phyloP scores from a whole-genome alignment of 2,888 invertebrate genomes.

The Pyrgus malvae region DNA sequence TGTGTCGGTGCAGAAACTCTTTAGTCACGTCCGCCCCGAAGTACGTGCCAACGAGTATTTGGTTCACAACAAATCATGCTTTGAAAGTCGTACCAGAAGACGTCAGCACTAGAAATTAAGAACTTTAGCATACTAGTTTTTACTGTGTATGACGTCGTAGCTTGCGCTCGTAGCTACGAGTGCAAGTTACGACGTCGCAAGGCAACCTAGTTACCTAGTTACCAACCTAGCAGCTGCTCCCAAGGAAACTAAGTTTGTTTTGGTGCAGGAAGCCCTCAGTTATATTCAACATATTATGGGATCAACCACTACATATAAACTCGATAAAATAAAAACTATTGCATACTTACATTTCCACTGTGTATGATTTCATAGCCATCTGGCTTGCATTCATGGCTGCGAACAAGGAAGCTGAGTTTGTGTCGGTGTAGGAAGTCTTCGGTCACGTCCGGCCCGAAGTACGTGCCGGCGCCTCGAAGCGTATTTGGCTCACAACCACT shows the following conservation, averaged over 20 bases:
- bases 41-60: slow-evolving; percentile 93
- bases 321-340: too few relatives aligned
- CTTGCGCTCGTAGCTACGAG: too few relatives aligned
- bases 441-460: slow-evolving; percentile 96
- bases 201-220: too few relatives aligned
- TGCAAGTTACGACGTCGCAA: too few relatives aligned
- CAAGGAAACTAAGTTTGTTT: too few relatives aligned
- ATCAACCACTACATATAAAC: too few relatives aligned
- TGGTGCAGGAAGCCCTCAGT: too few relatives aligned
- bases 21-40: slow-evolving; percentile 95
- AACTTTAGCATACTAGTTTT: too few relatives aligned
- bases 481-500: slow-evolving; percentile 92
- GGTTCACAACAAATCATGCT: slow-evolving; percentile 89
- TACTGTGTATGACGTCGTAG: too few relatives aligned
- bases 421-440: slow-evolving; percentile 88
- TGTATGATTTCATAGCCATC: slow-evolving; percentile 95
- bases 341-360: slow-evolving; percentile 86
- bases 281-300: too few relatives aligned
- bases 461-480: slow-evolving; percentile 94
- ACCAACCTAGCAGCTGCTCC: too few relatives aligned
- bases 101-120: too few relatives aligned
- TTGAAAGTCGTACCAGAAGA: slow-evolving; percentile 96
- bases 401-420: slow-evolving; percentile 88
- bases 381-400: slow-evolving; percentile 96
- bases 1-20: slow-evolving; percentile 88